phyloP scores from a whole-genome alignment of 1,140 invertebrate genomes.

The Scaptomyza montana region DNA sequence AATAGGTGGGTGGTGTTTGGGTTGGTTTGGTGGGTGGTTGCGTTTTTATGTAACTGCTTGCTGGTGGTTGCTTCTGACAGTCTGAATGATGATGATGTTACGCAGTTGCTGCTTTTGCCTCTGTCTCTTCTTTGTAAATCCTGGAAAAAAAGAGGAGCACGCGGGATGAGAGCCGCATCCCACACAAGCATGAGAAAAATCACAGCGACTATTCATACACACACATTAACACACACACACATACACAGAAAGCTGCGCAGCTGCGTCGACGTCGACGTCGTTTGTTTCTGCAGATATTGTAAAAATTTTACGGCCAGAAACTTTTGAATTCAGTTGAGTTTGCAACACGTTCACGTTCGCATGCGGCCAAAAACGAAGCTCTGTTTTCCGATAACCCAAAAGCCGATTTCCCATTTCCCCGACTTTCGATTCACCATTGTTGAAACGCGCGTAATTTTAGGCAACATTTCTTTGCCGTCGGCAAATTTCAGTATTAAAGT shows the following conservation, averaged over 20 bases:
- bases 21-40: slow-evolving; percentile 52
- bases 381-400: slow-evolving; percentile 7
- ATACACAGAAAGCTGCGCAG: slow-evolving; percentile 53
- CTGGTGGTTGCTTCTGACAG: slow-evolving; percentile 66
- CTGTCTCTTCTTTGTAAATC: slow-evolving; percentile 40
- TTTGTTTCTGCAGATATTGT: slow-evolving; percentile 58
- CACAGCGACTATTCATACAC: slow-evolving; percentile 52
- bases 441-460: slow-evolving; percentile 55
- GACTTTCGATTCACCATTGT: slow-evolving; percentile 18
- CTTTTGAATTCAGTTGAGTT: slow-evolving; percentile 77
- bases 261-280: slow-evolving; percentile 25
- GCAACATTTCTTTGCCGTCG: slow-evolving; percentile 56
- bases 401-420: slow-evolving; percentile 4
- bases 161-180: slow-evolving; percentile 41
- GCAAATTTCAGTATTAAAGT: slow-evolving; percentile 9
- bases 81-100: slow-evolving; percentile 66
- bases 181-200: slow-evolving; percentile 66
- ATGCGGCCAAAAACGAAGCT: slow-evolving; percentile 33
- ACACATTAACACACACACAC: slow-evolving; percentile 33
- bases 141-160: slow-evolving; percentile 39
- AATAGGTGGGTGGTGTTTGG: slow-evolving; percentile 58
- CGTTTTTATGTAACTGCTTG: slow-evolving; percentile 74
- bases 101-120: slow-evolving; percentile 19
- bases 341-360: slow-evolving; percentile 70
- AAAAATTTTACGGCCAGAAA: slow-evolving; percentile 74